A percentile compares a stretch with the other conserved stretches of the same genome.
phyloP scores from a whole-genome alignment of 2,888 invertebrate species.

The Morinoia aosen region DNA sequence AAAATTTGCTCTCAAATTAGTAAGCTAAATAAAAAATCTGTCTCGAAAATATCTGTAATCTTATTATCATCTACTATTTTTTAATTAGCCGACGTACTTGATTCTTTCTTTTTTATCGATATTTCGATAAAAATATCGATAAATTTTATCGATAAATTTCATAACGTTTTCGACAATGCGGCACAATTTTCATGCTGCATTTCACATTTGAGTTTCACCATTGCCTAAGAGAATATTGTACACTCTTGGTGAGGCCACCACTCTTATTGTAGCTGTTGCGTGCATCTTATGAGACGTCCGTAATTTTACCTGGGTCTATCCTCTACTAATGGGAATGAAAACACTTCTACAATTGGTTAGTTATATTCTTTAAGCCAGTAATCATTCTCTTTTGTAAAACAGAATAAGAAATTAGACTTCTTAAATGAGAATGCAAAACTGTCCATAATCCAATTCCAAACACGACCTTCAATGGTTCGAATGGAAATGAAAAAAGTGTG shows the following conservation, averaged over 20 bases:
- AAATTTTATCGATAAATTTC: no score
- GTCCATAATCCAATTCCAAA: not conserved
- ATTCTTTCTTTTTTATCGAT: not conserved
- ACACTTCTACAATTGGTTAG: no score
- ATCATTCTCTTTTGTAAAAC: not conserved
- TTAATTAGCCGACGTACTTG: not conserved
- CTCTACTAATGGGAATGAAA: no score
- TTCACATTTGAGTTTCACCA: not conserved
- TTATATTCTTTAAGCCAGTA: no score
- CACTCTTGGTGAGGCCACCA: not conserved
- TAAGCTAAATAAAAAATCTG: not conserved
- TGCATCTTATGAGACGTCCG: no score
- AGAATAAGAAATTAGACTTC: not conserved
- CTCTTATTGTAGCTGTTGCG: not conserved
- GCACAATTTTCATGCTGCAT: not conserved
- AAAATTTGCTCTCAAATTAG: not conserved
- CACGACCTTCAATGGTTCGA: not conserved
- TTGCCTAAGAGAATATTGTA: not conserved
- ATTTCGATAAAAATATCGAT: not conserved
- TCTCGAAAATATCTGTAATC: not conserved
- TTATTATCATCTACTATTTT: not conserved
- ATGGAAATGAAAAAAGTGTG: not conserved
- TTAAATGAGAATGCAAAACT: not conserved
- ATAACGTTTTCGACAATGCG: not conserved
- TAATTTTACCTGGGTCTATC: no score